Percentiles rank a stretch among this genome's conserved stretches.
phyloP scores from a whole-genome alignment of 2,888 invertebrate genomes.

The Plebejus anna region DNA sequence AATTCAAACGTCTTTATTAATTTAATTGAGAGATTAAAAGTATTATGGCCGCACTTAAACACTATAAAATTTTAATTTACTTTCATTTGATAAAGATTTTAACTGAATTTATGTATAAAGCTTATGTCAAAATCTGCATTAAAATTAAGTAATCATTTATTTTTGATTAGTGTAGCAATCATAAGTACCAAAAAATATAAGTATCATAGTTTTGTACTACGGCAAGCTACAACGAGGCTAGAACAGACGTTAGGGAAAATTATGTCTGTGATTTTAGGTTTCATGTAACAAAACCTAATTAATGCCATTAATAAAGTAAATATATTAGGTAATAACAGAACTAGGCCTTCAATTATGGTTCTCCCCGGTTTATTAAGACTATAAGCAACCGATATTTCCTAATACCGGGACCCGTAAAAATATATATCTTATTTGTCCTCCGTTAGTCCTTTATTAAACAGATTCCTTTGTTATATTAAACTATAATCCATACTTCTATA shows the following conservation, averaged over 20 bases:
- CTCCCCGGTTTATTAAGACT: constrained; percentile 6
- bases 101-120: not conserved
- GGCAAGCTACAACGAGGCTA: not conserved
- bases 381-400: constrained; percentile 26
- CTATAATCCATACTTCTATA: not conserved
- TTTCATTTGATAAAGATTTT: too few relatives aligned
- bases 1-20: not conserved
- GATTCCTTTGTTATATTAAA: not conserved
- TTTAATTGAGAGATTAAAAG: not conserved
- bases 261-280: not conserved
- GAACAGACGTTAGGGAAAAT: not conserved
- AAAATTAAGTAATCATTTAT: too few relatives aligned
- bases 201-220: not conserved
- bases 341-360: not conserved
- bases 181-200: too few relatives aligned
- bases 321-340: constrained; percentile 10
- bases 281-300: constrained; percentile 8
- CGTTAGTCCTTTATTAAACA: not conserved
- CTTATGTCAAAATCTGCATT: too few relatives aligned
- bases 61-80: too few relatives aligned
- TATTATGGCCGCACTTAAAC: not conserved
- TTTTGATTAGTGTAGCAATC: too few relatives aligned
- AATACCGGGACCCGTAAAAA: constrained; percentile 20
- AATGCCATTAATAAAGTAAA: not conserved
- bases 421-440: constrained; percentile 7